These are phyloP conservation scores for Chaenodraco wilsoni DNA, from an alignment of 2,797 vertebrate species.

Conservation along the genomic window DNA sequence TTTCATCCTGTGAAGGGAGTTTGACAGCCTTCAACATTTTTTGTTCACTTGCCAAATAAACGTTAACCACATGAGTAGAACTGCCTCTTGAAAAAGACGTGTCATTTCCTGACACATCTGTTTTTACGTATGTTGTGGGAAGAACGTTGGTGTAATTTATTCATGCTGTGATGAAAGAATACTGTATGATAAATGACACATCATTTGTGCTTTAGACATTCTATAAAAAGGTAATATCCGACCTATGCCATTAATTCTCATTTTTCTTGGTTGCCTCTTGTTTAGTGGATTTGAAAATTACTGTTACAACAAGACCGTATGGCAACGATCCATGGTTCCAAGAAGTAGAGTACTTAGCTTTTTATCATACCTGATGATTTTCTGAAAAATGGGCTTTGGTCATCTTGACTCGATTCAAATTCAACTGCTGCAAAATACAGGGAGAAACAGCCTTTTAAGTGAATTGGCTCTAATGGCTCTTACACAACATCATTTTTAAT, in stretches of 20 bases:
- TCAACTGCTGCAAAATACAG: slow-evolving; percentile 31
- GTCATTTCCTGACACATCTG: slow-evolving; percentile 16
- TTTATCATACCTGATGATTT: slow-evolving; percentile 52
- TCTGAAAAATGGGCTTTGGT: slow-evolving; percentile 58
- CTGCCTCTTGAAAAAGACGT: slow-evolving; percentile 18
- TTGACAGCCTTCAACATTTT: slow-evolving; percentile 64
- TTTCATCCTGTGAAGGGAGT: slow-evolving; percentile 43
- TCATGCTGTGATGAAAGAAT: not conserved
- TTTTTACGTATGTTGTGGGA: slow-evolving; percentile 13
- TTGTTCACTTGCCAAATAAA: slow-evolving; percentile 48
- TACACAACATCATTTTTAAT: slow-evolving; percentile 26
- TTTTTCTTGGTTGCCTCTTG: slow-evolving; percentile 37
- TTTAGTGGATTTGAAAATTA: slow-evolving; percentile 50
- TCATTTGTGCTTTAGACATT: slow-evolving; percentile 7
- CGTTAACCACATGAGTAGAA: slow-evolving; percentile 35
- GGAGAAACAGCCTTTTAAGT: slow-evolving; percentile 43
- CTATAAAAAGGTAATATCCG: slow-evolving; percentile 5
- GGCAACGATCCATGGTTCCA: slow-evolving; percentile 40
- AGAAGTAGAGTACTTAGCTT: slow-evolving; percentile 42
- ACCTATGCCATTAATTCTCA: slow-evolving; percentile 40
- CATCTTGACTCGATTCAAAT: slow-evolving; percentile 38
- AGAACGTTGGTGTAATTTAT: slow-evolving; percentile 14
- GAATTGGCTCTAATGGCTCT: slow-evolving; percentile 39
- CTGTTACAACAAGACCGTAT: slow-evolving; percentile 24
- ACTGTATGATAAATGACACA: slow-evolving; percentile 13